Evolutionary conservation across 2,888 invertebrate species (phyloP).

Genomic region (Orthonychiurus folsomi): DNA sequence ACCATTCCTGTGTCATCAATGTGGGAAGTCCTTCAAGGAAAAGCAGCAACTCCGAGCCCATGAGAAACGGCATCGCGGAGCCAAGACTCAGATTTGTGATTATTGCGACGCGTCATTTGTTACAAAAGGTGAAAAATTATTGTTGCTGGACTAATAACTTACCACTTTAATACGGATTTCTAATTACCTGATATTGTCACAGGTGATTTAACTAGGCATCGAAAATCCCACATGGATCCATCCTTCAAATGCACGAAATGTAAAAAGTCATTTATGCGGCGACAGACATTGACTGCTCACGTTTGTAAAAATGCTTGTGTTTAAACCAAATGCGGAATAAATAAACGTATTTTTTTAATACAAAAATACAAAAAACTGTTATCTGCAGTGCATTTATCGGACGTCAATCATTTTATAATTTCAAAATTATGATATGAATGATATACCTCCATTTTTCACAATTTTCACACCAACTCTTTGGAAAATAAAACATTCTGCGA

Average conservation of each 20-base stretch:
- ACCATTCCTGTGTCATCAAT: constrained; percentile 5
- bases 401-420: too few species aligned
- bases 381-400: too few species aligned
- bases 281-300: neutral
- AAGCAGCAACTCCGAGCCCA: neutral
- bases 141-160: too few species aligned
- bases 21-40: constrained; percentile 7
- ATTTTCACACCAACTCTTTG: too few species aligned
- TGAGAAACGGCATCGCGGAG: neutral
- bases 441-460: too few species aligned
- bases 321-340: too few species aligned
- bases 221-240: neutral
- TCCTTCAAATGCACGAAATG: neutral
- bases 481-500: too few species aligned
- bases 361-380: too few species aligned
- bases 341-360: too few species aligned
- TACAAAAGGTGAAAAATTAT: constrained; percentile 4
- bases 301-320: too few species aligned
- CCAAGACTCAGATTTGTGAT: neutral
- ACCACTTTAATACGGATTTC: neutral
- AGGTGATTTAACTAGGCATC: neutral
- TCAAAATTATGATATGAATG: too few species aligned
- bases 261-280: neutral
- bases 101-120: constrained; percentile 3
- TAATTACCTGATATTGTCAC: neutral